These are phyloP conservation scores for Invenusta paracnida DNA, from an alignment of 2,888 invertebrate species.

Conservation along the genomic window DNA sequence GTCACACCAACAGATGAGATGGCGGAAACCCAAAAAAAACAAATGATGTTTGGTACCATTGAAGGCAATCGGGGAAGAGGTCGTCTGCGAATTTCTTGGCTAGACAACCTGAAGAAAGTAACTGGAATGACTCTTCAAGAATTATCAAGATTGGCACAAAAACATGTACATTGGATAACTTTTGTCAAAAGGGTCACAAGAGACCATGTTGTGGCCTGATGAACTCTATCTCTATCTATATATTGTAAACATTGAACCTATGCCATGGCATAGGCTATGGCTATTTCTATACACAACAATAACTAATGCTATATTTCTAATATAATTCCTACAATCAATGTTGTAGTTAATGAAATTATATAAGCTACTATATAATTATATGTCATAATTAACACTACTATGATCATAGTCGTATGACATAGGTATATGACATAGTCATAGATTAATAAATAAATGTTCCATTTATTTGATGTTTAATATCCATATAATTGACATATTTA, in stretches of 20 bases:
- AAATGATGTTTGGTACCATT: not conserved
- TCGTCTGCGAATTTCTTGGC: not conserved
- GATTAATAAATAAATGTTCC: too few relatives aligned
- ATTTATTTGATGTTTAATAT: too few relatives aligned
- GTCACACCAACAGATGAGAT: not conserved
- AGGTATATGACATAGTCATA: too few relatives aligned
- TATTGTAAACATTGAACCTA: not conserved
- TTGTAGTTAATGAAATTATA: too few relatives aligned
- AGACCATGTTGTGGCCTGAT: not conserved
- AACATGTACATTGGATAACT: not conserved
- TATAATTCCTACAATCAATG: too few relatives aligned
- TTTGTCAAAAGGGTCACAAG: not conserved
- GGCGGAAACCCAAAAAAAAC: not conserved
- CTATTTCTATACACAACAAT: too few relatives aligned
- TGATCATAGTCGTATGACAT: too few relatives aligned
- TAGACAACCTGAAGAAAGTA: not conserved
- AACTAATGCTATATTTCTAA: too few relatives aligned
- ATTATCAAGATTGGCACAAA: not conserved
- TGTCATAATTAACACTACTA: too few relatives aligned
- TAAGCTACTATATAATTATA: too few relatives aligned
- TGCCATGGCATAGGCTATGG: too few relatives aligned
- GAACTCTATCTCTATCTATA: not conserved
- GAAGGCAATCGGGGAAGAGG: not conserved
- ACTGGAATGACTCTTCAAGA: not conserved
- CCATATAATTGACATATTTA: too few relatives aligned